Conservation (phyloP, 2,888 invertebrate genomes). For the Dione juno region DNA sequence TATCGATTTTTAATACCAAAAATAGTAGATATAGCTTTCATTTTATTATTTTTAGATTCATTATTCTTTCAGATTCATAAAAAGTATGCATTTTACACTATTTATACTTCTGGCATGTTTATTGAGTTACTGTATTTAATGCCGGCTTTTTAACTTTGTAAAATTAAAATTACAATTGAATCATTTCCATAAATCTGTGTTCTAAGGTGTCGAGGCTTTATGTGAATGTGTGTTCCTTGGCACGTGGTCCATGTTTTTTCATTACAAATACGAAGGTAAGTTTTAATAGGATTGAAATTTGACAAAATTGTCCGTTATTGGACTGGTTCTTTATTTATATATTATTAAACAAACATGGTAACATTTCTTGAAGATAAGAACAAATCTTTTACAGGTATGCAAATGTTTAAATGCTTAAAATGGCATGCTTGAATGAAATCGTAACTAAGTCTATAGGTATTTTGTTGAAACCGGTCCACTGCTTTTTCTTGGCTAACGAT, state of each 20-base stretch:
- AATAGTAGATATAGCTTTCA: neutral
- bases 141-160: neutral
- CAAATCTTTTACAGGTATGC: slow-evolving; percentile 1
- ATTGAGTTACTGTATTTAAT: neutral
- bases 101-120: neutral
- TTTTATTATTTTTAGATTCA: neutral
- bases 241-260: slow-evolving; percentile 69
- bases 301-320: slow-evolving; percentile 34
- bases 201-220: slow-evolving; percentile 33
- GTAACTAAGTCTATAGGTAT: slow-evolving; percentile 10
- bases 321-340: slow-evolving; percentile 18
- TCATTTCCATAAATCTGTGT: slow-evolving; percentile 22
- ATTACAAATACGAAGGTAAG: slow-evolving; percentile 39
- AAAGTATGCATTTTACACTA: neutral
- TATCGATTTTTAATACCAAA: neutral
- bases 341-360: neutral
- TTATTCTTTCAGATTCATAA: neutral
- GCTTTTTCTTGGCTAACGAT: neutral
- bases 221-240: slow-evolving; percentile 58
- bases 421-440: slow-evolving; percentile 1
- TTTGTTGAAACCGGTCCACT: neutral
- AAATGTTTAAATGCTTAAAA: neutral
- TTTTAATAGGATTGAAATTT: slow-evolving; percentile 35
- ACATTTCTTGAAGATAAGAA: slow-evolving; percentile 2
- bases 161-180: neutral